Base-by-base conservation (phyloP, 1,140 invertebrate species). In the Atopsyche davidsoni region DNA sequence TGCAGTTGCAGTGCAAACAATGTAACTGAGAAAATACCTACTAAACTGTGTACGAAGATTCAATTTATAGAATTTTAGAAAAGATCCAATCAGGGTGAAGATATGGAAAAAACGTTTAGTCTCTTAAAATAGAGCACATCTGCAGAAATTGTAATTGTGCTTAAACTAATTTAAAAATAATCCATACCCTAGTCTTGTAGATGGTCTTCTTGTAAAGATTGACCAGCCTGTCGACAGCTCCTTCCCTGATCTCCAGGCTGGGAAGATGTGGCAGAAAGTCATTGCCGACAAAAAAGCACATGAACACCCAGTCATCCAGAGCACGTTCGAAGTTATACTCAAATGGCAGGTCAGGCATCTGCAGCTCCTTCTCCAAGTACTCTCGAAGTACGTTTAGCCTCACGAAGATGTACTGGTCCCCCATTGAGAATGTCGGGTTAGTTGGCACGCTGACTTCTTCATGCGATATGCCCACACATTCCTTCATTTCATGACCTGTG, bases 271-370 rank as follows among this genome's bases (percentile, higher is more conserved):
- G 97, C 57, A 99, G 69, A 69, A 99, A 99, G 76, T 99, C 97
- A 73, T 99, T 99, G 32, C 97, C 97, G 46, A 99, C 97, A 75
- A 99, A 99, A 74, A 99, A 99, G 72, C 97, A 99, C 93, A 99
- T 98, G 67, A 99, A 98, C 1, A 99, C 96, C 96, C 96, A 99
- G 73, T 99, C 97, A 70, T 99, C 97, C 2, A 97, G 65, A 1
- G 83, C 92, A 51, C 92, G 72, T 63, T 97, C 90, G 64, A 92
- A 91, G 59, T 90, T 86, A 65, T 90, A 92, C 35, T 80, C 71
- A 66, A 98, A 98, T 1, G 95, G 93, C 11, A 99, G 75, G 70
- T 92, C 91, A 0, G 88, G 88, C 90, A 99, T 97, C 45, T 77
- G 67, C 24, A 99, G 74, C 46, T 97, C 96, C 68, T 80, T 82